A percentile compares a stretch with the other conserved stretches of the same genome.
Evolutionary conservation across 2,797 vertebrate species (phyloP).

Genomic region (Sebastes wilsoni): DNA sequence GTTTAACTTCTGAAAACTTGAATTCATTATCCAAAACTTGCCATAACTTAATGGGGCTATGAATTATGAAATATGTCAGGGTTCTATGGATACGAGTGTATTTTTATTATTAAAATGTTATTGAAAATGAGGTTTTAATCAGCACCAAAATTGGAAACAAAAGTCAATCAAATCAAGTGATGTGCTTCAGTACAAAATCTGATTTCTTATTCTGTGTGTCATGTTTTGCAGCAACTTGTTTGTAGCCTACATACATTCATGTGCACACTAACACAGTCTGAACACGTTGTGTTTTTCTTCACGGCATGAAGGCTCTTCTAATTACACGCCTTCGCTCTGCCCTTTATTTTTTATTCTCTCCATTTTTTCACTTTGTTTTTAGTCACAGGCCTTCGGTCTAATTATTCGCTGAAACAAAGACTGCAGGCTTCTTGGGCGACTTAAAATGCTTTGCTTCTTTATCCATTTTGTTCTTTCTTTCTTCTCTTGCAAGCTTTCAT

Average conservation of each 20-base stretch:
- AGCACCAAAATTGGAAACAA: background rate
- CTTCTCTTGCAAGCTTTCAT: background rate
- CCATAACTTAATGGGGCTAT: background rate
- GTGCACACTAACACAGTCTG: background rate
- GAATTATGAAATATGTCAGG: background rate
- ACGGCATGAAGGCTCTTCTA: slow-evolving; percentile 15
- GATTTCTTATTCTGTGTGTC: background rate
- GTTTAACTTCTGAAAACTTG: background rate
- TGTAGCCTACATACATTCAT: background rate
- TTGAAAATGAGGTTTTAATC: background rate
- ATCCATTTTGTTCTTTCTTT: background rate
- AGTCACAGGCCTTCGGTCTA: background rate
- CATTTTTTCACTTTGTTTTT: background rate
- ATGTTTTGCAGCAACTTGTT: background rate
- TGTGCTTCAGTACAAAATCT: background rate
- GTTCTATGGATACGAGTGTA: background rate
- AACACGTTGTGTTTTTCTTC: slow-evolving; percentile 1
- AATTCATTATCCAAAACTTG: background rate
- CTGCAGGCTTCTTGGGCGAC: background rate
- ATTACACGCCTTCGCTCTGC: background rate
- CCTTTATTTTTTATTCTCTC: slow-evolving; percentile 6
- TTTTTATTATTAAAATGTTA: background rate
- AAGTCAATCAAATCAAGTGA: background rate
- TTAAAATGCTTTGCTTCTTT: background rate
- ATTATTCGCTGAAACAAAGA: background rate